Evolutionary conservation across 2,888 invertebrate species (phyloP).

Genomic region (Suillia variegata): DNA sequence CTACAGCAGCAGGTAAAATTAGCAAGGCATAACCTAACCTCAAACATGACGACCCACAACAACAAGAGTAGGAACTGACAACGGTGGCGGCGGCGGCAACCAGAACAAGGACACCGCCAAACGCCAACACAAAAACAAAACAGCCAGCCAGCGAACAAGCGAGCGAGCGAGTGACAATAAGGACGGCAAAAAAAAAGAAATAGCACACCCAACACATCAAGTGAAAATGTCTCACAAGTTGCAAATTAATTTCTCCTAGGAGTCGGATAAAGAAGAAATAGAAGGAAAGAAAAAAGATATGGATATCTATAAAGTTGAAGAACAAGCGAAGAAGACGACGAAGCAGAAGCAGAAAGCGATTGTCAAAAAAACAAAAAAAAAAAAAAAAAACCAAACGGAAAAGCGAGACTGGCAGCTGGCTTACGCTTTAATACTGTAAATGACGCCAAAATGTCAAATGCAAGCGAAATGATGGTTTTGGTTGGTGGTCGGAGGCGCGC

Average conservation of each 20-base stretch:
- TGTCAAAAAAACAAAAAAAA: conserved; percentile 5
- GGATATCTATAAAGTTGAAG: neutral
- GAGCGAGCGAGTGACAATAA: conserved; percentile 15
- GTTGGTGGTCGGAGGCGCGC: neutral
- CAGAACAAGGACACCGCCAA: conserved; percentile 26
- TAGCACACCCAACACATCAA: conserved; percentile 30
- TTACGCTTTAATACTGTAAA: conserved; percentile 9
- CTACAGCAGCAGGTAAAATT: no score
- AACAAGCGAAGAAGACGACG: neutral
- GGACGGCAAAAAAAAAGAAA: neutral
- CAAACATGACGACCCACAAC: conserved; percentile 31
- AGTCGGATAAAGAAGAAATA: conserved; percentile 27
- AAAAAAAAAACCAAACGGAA: conserved; percentile 10
- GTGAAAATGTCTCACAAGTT: conserved; percentile 54
- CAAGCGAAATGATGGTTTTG: no score
- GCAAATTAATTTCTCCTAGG: conserved; percentile 58
- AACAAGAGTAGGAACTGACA: no score
- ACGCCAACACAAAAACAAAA: no score
- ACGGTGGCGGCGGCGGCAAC: neutral
- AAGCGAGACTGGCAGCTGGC: conserved; percentile 17
- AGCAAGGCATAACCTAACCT: neutral
- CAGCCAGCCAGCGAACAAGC: conserved; percentile 29
- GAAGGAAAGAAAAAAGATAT: neutral
- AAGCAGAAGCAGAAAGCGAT: neutral
- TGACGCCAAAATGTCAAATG: conserved; percentile 9